Percentiles rank a stretch among this genome's conserved stretches.
phyloP scores from a whole-genome alignment of 2,888 invertebrate genomes.

The Nysson spinosus region DNA sequence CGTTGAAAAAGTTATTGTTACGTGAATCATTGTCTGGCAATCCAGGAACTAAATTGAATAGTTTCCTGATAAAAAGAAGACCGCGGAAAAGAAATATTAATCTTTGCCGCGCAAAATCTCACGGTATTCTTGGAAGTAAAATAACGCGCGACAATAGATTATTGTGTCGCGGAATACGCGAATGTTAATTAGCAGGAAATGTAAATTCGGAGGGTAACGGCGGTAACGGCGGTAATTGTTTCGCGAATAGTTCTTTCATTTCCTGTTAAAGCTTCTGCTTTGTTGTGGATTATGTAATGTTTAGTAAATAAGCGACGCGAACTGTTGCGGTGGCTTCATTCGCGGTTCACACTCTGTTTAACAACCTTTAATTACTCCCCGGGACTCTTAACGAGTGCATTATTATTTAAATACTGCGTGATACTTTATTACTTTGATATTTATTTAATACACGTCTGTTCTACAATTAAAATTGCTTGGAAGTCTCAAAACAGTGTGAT shows the following conservation, averaged over 20 bases:
- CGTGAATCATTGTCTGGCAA: no score
- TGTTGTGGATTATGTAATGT: conserved; percentile 33
- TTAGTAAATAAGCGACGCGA: background rate
- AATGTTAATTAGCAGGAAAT: conserved; percentile 29
- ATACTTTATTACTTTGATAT: no score
- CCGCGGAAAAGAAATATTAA: background rate
- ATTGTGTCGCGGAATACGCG: conserved; percentile 20
- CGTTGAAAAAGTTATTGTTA: no score
- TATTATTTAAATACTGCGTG: no score
- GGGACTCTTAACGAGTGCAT: no score
- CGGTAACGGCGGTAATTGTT: conserved; percentile 30
- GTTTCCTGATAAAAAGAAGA: background rate
- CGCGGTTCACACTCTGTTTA: no score
- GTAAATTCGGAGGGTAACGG: conserved; percentile 32
- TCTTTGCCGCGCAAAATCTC: background rate
- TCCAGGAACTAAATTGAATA: background rate
- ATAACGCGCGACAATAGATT: conserved; percentile 5
- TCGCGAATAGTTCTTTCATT: conserved; percentile 41
- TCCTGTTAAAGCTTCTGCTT: conserved; percentile 40
- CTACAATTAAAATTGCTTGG: no score
- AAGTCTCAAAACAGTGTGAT: no score
- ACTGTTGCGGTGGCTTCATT: background rate
- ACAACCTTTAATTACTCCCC: no score
- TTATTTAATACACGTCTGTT: no score
- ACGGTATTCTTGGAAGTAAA: background rate